phyloP scores from a whole-genome alignment of 2,888 invertebrate genomes.

The Andrena marginata region DNA sequence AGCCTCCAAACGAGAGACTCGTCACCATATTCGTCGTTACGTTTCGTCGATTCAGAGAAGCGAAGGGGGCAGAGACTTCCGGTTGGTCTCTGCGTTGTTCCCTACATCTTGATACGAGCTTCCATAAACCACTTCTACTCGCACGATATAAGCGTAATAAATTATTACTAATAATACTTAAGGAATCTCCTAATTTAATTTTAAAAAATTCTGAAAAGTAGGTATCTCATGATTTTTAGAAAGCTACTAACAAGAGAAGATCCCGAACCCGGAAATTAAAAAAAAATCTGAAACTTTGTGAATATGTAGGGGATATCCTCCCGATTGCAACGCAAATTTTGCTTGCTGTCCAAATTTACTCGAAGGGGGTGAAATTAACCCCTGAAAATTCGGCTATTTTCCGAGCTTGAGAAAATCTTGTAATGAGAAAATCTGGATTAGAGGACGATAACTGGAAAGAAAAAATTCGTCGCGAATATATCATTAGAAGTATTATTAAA shows the following conservation, averaged over 20 bases:
- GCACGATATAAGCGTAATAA: neutral
- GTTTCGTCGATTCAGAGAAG: slow-evolving; percentile 4
- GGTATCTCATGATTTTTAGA: too few species aligned
- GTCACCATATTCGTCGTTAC: slow-evolving; percentile 63
- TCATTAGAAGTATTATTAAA: neutral
- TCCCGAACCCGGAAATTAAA: too few species aligned
- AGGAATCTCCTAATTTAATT: neutral
- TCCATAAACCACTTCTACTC: slow-evolving; percentile 1
- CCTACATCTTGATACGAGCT: neutral
- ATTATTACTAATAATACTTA: neutral
- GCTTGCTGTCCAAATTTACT: too few species aligned
- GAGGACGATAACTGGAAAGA: neutral
- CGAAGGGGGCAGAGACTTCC: slow-evolving; percentile 43
- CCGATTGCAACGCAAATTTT: too few species aligned
- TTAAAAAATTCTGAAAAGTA: neutral
- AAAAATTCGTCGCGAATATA: neutral
- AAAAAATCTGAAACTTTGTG: too few species aligned
- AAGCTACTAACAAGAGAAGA: too few species aligned
- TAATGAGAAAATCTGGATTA: neutral
- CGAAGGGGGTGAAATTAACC: too few species aligned
- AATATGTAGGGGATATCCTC: too few species aligned
- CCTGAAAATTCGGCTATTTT: too few species aligned
- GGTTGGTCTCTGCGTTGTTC: slow-evolving; percentile 14
- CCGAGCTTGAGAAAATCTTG: too few species aligned
- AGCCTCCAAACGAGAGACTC: slow-evolving; percentile 43